Conservation (phyloP, 2,113 vertebrate genomes). For the Neofelis nebulosa region DNA sequence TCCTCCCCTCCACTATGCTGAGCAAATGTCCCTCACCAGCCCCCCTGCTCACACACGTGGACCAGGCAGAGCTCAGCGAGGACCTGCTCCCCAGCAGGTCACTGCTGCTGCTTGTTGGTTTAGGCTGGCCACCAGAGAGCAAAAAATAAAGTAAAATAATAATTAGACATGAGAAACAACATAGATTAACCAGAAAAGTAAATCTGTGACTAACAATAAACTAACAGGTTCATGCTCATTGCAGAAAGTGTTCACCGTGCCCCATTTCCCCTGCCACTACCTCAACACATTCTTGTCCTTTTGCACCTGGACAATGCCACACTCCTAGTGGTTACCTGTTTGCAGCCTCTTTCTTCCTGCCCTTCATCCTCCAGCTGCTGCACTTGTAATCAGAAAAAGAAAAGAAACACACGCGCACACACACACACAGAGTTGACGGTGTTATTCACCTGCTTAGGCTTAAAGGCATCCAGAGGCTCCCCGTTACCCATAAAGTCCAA, state of each 20-base stretch:
- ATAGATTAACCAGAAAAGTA: neutral
- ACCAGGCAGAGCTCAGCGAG: neutral
- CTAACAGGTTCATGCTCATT: neutral
- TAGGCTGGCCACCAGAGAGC: neutral
- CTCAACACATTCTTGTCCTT: neutral
- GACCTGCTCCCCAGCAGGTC: too few relatives aligned
- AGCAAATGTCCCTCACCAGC: neutral
- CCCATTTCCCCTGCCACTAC: neutral
- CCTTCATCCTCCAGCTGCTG: neutral
- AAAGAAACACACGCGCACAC: neutral
- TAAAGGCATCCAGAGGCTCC: neutral
- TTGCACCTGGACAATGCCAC: neutral
- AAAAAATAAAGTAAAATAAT: neutral
- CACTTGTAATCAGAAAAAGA: neutral
- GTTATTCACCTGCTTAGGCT: neutral
- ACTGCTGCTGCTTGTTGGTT: neutral
- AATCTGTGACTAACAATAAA: neutral
- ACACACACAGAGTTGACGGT: neutral
- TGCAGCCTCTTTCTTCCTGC: neutral
- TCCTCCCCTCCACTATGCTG: accelerated
- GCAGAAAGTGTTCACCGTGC: neutral
- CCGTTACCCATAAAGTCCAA: neutral
- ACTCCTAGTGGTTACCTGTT: neutral
- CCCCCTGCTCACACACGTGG: accelerated
- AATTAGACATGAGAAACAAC: neutral